Conservation (phyloP, 2,888 invertebrate species). For the Habrosyne pyritoides region DNA sequence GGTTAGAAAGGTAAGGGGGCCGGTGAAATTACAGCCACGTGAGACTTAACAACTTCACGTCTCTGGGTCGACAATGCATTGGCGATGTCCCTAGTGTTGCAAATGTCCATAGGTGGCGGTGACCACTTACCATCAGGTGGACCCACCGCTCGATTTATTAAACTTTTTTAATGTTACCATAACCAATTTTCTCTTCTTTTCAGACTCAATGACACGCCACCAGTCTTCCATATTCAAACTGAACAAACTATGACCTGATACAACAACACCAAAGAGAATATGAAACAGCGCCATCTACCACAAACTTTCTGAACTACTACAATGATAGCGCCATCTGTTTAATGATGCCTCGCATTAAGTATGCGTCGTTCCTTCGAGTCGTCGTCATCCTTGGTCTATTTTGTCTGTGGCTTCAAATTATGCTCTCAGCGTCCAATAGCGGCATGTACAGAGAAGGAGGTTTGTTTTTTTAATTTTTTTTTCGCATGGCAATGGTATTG, state of each 20-base stretch:
- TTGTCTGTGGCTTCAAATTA: conserved; percentile 76
- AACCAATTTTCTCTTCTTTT: conserved; percentile 3
- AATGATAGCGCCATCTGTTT: conserved; percentile 37
- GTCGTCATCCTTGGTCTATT: conserved; percentile 69
- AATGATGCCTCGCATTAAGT: conserved; percentile 78
- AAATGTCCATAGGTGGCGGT: too few species aligned
- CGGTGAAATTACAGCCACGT: too few species aligned
- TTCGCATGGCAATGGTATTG: neutral
- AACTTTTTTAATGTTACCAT: too few species aligned
- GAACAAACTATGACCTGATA: conserved; percentile 5
- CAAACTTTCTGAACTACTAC: conserved; percentile 28
- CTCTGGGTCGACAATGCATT: too few species aligned
- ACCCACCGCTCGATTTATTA: too few species aligned
- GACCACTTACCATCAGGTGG: too few species aligned
- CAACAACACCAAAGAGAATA: conserved; percentile 10
- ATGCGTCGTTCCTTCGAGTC: conserved; percentile 70
- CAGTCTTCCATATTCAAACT: neutral
- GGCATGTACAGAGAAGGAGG: conserved; percentile 66
- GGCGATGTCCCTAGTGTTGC: too few species aligned
- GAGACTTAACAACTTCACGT: too few species aligned
- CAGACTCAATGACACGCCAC: neutral
- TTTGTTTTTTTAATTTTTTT: conserved; percentile 32
- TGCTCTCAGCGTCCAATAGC: conserved; percentile 66
- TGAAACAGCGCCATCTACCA: conserved; percentile 40
- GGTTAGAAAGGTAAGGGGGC: too few species aligned